Evolutionary conservation across 2,888 invertebrate species (phyloP).

Genomic region (Chrysotoxum bicinctum): DNA sequence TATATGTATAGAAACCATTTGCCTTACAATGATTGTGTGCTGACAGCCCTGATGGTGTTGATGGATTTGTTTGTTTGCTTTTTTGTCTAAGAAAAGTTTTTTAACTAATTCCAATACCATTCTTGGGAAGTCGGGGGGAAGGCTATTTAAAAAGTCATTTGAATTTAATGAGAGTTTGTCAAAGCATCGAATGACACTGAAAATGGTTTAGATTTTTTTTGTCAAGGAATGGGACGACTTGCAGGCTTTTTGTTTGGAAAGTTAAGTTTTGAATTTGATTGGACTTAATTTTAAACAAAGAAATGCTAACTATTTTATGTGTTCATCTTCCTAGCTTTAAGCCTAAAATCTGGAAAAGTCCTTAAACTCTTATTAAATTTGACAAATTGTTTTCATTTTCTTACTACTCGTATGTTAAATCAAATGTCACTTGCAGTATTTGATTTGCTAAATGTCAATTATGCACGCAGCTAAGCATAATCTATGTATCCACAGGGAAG

Average conservation of each 20-base stretch:
- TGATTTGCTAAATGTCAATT: not conserved
- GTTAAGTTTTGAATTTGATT: not conserved
- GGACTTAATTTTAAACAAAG: not conserved
- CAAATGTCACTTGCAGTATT: not conserved
- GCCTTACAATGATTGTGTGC: constrained; percentile 45
- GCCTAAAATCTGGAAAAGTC: too few species aligned
- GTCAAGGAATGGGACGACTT: not conserved
- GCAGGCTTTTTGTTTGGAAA: not conserved
- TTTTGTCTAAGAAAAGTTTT: not conserved
- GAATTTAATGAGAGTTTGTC: constrained; percentile 3
- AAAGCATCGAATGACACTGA: not conserved
- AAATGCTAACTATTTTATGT: too few species aligned
- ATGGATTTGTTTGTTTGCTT: constrained; percentile 53
- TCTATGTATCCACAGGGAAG: not conserved
- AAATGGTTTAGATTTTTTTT: not conserved
- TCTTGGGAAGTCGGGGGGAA: not conserved
- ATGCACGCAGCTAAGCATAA: not conserved
- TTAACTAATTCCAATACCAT: not conserved
- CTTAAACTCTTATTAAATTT: not conserved
- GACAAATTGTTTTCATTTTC: not conserved
- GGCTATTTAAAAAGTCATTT: constrained; percentile 23
- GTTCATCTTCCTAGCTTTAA: too few species aligned
- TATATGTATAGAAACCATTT: constrained; percentile 47
- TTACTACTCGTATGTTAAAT: not conserved
- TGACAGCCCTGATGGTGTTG: constrained; percentile 50